phyloP scores from a whole-genome alignment of 2,113 vertebrate genomes.

The Aleadryas rufinucha region DNA sequence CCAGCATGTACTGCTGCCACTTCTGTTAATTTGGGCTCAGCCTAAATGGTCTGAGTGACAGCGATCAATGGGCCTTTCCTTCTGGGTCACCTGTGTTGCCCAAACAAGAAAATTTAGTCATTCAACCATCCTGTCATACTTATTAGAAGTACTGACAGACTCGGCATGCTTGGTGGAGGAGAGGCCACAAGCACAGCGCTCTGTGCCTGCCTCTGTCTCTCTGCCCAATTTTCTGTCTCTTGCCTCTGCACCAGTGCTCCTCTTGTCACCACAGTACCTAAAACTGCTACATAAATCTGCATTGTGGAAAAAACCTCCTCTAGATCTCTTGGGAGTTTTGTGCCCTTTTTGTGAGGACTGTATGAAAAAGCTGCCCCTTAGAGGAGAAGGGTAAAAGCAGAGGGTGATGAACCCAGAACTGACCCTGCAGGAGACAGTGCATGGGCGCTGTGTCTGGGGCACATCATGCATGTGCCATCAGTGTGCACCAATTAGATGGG shows the following conservation, averaged over 20 bases:
- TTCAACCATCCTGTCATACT: neutral
- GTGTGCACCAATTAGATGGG: neutral
- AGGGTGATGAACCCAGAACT: neutral
- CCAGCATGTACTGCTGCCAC: fast-evolving
- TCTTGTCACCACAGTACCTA: neutral
- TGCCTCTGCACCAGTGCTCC: neutral
- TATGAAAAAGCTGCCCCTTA: neutral
- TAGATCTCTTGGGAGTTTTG: neutral
- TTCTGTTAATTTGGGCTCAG: neutral
- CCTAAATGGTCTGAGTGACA: neutral
- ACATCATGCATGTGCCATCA: fast-evolving
- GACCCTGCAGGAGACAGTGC: too few relatives aligned
- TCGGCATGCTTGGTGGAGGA: fast-evolving
- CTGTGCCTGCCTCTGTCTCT: fast-evolving
- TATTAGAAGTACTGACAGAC: neutral
- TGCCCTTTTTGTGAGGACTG: neutral
- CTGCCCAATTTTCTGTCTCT: neutral
- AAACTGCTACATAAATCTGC: neutral
- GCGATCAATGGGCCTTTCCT: fast-evolving
- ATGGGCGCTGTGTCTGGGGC: neutral
- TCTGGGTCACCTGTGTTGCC: neutral
- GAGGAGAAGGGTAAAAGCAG: neutral
- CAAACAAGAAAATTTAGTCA: neutral
- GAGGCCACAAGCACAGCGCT: fast-evolving
- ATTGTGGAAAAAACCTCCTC: neutral